These are phyloP conservation scores for Aplochiton taeniatus DNA, from an alignment of 2,797 vertebrate genomes.

Conservation along the genomic window DNA sequence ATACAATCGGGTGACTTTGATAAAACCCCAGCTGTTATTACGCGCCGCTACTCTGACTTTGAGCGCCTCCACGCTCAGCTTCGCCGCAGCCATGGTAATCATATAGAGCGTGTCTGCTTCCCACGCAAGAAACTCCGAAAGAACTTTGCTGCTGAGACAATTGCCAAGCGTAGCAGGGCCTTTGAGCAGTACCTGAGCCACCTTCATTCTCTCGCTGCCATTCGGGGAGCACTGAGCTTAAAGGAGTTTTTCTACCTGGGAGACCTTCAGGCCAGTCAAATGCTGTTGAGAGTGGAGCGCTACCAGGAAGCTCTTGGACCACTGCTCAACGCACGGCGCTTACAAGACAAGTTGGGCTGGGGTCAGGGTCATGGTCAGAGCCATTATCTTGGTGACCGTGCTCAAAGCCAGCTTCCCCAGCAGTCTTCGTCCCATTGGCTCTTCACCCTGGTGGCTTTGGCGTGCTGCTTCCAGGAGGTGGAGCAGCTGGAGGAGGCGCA, in stretches of 20 bases:
- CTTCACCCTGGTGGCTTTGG: conserved; percentile 85
- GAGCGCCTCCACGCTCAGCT: conserved; percentile 83
- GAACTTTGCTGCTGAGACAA: conserved; percentile 91
- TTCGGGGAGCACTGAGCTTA: conserved; percentile 77
- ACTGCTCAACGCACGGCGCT: conserved; percentile 84
- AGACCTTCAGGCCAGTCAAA: conserved; percentile 82
- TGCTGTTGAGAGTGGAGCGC: conserved; percentile 82
- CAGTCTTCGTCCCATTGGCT: conserved; percentile 69
- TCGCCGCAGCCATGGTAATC: conserved; percentile 77
- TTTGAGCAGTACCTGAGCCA: conserved; percentile 93
- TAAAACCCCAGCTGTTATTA: conserved; percentile 81
- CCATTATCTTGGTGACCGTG: conserved; percentile 17
- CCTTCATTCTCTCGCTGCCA: conserved; percentile 79
- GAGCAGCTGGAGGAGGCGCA: conserved; percentile 84
- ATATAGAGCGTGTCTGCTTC: conserved; percentile 85
- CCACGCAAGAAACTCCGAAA: conserved; percentile 88
- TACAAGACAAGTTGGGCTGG: conserved; percentile 86
- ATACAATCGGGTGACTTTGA: conserved; percentile 80
- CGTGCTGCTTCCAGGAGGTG: conserved; percentile 87
- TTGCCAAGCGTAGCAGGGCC: conserved; percentile 90
- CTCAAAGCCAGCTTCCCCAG: conserved; percentile 10
- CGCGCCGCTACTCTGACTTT: conserved; percentile 91
- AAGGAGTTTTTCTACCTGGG: conserved; percentile 89
- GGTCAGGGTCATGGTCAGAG: conserved; percentile 60
- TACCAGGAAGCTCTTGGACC: conserved; percentile 84